Conservation (phyloP, 2,797 vertebrate genomes). For the Chiloscyllium punctatum region DNA sequence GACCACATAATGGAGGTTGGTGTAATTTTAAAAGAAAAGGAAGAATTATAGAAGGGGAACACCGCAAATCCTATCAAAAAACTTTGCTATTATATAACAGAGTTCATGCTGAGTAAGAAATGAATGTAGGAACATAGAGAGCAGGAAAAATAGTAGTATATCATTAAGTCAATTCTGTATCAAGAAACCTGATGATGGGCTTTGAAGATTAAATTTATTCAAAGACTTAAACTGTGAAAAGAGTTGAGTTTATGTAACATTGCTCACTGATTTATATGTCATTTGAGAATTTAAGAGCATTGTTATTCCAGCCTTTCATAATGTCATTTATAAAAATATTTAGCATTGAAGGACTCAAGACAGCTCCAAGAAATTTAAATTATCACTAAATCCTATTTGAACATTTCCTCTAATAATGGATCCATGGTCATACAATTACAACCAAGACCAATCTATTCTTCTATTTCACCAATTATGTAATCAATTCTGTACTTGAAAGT, state of each 20-base stretch:
- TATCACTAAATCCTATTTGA: neutral
- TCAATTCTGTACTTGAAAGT: neutral
- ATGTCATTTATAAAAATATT: neutral
- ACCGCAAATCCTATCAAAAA: neutral
- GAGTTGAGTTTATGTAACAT: neutral
- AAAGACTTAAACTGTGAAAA: neutral
- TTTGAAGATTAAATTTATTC: neutral
- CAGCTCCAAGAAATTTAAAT: neutral
- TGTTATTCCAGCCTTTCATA: neutral
- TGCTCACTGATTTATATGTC: neutral
- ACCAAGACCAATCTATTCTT: neutral
- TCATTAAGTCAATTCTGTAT: neutral
- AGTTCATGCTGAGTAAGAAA: neutral
- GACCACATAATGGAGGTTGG: neutral
- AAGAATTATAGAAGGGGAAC: neutral
- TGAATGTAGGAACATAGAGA: neutral
- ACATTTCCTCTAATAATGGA: slow-evolving; percentile 2
- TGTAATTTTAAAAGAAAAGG: neutral
- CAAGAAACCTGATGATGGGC: neutral
- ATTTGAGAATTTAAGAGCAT: neutral
- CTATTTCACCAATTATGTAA: neutral
- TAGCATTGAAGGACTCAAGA: neutral
- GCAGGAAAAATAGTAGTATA: neutral
- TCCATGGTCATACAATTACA: neutral
- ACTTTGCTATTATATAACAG: neutral